Percentiles rank a stretch among this genome's conserved stretches.
phyloP scores from a whole-genome alignment of 2,888 invertebrate species.

The Acrobasis suavella region DNA sequence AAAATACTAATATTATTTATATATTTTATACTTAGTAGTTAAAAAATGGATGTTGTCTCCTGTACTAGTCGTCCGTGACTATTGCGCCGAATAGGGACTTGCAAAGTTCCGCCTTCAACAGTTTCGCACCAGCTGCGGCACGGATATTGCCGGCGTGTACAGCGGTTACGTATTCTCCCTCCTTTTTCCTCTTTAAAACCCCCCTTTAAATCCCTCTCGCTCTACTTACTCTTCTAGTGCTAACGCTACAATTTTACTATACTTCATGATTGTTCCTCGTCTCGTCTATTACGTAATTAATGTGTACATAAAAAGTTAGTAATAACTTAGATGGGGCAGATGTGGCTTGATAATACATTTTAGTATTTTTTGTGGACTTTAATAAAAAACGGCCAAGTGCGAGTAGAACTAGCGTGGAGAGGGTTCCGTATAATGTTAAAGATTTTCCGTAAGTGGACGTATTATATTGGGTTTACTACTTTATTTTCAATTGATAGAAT shows the following conservation, averaged over 20 bases:
- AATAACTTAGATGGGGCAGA: background rate
- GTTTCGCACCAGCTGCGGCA: constrained; percentile 19
- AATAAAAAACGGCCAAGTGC: too few relatives aligned
- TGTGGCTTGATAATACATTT: background rate
- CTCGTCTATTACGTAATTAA: constrained; percentile 2
- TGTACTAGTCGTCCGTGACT: constrained; percentile 21
- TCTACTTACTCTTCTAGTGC: background rate
- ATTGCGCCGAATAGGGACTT: constrained; percentile 22
- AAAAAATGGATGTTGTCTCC: background rate
- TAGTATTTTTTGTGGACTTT: too few relatives aligned
- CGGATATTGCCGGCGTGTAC: constrained; percentile 19
- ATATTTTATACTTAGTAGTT: too few relatives aligned
- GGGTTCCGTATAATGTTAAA: too few relatives aligned
- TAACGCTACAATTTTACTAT: constrained; percentile 4
- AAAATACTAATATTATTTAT: too few relatives aligned
- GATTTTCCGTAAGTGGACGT: too few relatives aligned
- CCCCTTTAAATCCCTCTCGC: background rate
- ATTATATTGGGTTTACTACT: too few relatives aligned
- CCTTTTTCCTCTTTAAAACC: background rate
- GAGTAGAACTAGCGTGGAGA: too few relatives aligned
- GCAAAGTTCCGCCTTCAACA: constrained; percentile 19
- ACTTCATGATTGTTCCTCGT: background rate
- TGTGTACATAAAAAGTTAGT: constrained; percentile 7
- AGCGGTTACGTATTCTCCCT: constrained; percentile 13
- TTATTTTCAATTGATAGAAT: too few relatives aligned